Evolutionary conservation across 2,888 invertebrate species (phyloP).

Genomic region (Vannuccia rotundouncinata): DNA sequence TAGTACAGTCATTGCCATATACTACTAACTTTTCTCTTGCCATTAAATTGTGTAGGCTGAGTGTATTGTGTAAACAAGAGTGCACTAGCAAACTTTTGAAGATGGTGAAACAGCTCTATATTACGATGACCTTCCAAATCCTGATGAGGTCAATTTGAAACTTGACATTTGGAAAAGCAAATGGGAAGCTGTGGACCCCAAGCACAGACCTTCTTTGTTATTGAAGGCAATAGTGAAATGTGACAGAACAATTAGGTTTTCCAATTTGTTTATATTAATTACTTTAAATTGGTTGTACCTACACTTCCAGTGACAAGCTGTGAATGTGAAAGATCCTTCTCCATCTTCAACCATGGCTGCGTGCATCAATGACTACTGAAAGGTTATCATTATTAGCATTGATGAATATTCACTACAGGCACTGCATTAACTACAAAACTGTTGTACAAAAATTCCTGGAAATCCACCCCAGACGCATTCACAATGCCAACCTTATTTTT

Average conservation of each 20-base stretch:
- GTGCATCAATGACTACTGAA: conserved; percentile 17
- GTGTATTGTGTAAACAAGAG: conserved; percentile 26
- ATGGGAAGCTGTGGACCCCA: conserved; percentile 23
- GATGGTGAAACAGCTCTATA: conserved; percentile 23
- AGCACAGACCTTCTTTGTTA: conserved; percentile 19
- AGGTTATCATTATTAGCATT: conserved; percentile 24
- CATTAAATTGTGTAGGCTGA: too few species aligned
- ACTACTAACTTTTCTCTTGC: too few species aligned
- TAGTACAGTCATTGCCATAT: too few species aligned
- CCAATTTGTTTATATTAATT: conserved; percentile 22
- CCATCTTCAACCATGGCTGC: conserved; percentile 24
- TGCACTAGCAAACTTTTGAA: conserved; percentile 18
- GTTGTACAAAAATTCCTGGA: conserved; percentile 15
- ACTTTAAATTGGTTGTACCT: conserved; percentile 30
- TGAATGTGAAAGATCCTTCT: conserved; percentile 33
- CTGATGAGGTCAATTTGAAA: conserved; percentile 7
- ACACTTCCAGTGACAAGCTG: conserved; percentile 28
- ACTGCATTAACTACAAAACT: conserved; percentile 26
- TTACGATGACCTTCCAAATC: conserved; percentile 24
- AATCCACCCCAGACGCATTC: conserved; percentile 20
- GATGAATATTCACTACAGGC: conserved; percentile 21
- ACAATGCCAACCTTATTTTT: conserved; percentile 13
- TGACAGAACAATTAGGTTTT: conserved; percentile 7
- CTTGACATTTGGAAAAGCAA: conserved; percentile 26
- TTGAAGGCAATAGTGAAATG: conserved; percentile 21